phyloP scores from a whole-genome alignment of 2,113 vertebrate species.

The Trochalopteron elliotii region DNA sequence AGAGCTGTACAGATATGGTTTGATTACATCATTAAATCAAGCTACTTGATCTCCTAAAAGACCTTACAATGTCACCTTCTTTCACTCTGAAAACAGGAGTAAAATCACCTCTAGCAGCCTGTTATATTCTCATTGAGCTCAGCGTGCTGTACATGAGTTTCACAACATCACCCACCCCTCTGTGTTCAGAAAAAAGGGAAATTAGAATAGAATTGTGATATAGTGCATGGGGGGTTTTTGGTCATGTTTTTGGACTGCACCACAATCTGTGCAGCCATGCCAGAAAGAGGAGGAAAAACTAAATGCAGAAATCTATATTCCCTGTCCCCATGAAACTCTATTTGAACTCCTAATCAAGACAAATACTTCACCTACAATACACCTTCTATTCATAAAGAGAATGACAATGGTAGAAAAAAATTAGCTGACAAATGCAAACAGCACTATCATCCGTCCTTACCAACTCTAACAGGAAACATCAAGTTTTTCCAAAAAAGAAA shows the following conservation, averaged over 20 bases:
- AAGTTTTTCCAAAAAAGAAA: not conserved
- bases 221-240: not conserved
- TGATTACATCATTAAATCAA: not conserved
- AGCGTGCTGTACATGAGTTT: not conserved
- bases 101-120: not conserved
- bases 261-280: not conserved
- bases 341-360: slow-evolving; percentile 52
- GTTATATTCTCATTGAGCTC: not conserved
- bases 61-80: not conserved
- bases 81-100: not conserved
- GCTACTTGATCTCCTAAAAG: not conserved
- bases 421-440: slow-evolving; percentile 39
- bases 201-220: not conserved
- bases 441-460: not conserved
- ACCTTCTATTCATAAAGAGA: slow-evolving; percentile 49
- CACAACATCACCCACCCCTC: not conserved
- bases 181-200: not conserved
- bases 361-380: slow-evolving; percentile 64
- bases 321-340: not conserved
- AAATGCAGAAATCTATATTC: not conserved
- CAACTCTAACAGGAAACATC: not conserved
- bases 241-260: not conserved
- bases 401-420: slow-evolving; percentile 61
- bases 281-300: not conserved
- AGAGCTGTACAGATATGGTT: not conserved